Base-by-base conservation (phyloP, 2,113 vertebrate species). In the Phyllostomus hastatus region DNA sequence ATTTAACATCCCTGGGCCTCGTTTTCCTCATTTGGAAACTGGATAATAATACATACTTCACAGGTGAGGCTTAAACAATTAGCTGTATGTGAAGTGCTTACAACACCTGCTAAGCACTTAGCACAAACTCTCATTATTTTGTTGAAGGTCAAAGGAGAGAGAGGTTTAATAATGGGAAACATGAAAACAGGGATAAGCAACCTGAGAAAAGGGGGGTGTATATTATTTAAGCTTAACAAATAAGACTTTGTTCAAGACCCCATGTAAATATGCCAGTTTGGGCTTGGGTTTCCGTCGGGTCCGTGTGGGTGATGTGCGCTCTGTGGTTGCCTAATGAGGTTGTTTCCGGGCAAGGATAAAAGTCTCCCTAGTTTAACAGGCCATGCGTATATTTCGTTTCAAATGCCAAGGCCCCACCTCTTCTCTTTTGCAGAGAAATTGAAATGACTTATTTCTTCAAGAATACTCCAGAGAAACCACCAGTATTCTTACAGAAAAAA, bases 381-480 rank as follows among this genome's bases (percentile, higher is more conserved):
- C 76, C 26, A 24, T 28, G n/a, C 24, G 10, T 6, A 24, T 48
- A 76, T 52, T 91, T 86, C 48, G 41, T 3, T 83, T n/a, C 66
- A 88, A 85, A 86, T 89, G 31, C 43, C 87, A 82, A 24, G 28
- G 24, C 57, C 12, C 73, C 43, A 73, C 2, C 22, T 54, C 41
- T 67, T 43, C n/a, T 28, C 43, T 8, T 73, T 78, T 90, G 28
- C n/a, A 69, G 57, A 33, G 57, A 87, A 90, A 90, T 19, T 46
- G 7, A 96, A 93, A 94, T 67, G 35, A 17, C 52, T 89, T 83
- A 59, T 81, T 88, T 93, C 66, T 88, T 86, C 69, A 48, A 67
- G 50, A 84, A 75, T 31, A 52, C 19, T 66, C 84, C 10, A 90
- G 57, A 90, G 64, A 91, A 67, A 15, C 33, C 79, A 91, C 81